Base-by-base conservation (phyloP, 2,797 vertebrate species). In the Spinus pinus region DNA sequence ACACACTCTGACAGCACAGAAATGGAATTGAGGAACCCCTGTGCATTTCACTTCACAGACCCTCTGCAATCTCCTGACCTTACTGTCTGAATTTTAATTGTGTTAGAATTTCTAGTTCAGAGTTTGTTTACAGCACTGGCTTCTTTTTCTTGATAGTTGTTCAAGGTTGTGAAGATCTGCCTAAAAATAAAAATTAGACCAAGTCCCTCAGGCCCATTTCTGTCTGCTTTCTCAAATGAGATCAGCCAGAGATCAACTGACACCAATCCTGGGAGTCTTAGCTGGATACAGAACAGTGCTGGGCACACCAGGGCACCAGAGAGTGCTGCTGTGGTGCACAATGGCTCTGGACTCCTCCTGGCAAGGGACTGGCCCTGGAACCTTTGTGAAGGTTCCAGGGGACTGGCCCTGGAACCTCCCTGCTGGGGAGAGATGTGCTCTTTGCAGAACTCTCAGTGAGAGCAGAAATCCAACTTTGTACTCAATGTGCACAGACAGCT, bases 151-250 rank as follows among this genome's bases (percentile, higher is more conserved):
- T 89, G 41, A 77, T 83, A 64, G 57, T 39, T 83, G 61, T 89
- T 94, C 95, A 92, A 95, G 88, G 92, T 94, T 89, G 69, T 74
- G 61, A 88, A 81, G 81, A 91, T 85, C 79, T 74, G 9, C 78
- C 93, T 97, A 91, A 96, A 97, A 96, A 95, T 94, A 94, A 95
- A 78, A 95, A 95, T 83, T 18, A 92, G 94, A 89, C 37, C 81
- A 15, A 8, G 64, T 93, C 95, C 86, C 92, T 62, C 28, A n/a
- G 56, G 92, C 61, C 37, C 61, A 47, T 82, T 94, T 95, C 86
- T 89, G 79, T 86, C 72, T 95, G 71, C 88, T 77, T 93, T 84
- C 81, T 95, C 69, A 89, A 95, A 95, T 78, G 86, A 91, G 92
- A 92, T 80, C 78, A 83, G 49, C 28, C 83, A 89, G 93, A 65